phyloP scores from a whole-genome alignment of 2,888 invertebrate species.

The Amaurobius ferox region DNA sequence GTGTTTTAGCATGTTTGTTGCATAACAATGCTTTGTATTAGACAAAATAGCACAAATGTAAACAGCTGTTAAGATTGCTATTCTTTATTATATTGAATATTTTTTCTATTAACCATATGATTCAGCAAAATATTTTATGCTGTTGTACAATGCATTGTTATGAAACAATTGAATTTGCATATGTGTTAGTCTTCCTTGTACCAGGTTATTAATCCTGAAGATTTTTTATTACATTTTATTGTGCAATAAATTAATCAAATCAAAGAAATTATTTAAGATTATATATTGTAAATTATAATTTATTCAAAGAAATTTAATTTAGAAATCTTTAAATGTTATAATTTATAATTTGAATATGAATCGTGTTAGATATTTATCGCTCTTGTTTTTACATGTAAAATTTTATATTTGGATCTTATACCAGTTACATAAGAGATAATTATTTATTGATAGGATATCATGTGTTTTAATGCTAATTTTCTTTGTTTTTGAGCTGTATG shows the following conservation, averaged over 20 bases:
- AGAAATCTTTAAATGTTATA: background rate
- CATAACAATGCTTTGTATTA: background rate
- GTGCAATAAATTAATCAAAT: background rate
- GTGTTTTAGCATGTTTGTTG: background rate
- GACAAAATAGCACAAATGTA: too few relatives aligned
- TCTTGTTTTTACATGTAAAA: background rate
- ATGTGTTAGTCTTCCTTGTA: conserved; percentile 12
- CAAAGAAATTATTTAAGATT: background rate
- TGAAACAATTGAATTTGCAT: background rate
- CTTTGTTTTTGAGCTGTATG: too few relatives aligned
- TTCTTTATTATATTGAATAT: too few relatives aligned
- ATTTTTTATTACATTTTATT: background rate
- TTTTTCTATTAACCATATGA: too few relatives aligned
- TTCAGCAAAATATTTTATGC: too few relatives aligned
- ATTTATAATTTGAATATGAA: background rate
- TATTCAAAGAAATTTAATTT: background rate
- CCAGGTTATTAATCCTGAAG: background rate
- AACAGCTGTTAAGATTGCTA: too few relatives aligned
- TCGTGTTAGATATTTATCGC: background rate
- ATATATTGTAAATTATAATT: conserved; percentile 7
- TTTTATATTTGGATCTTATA: conserved; percentile 10
- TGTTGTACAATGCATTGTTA: background rate
- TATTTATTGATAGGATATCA: too few relatives aligned
- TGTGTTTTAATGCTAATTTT: too few relatives aligned
- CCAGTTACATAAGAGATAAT: background rate